phyloP scores from a whole-genome alignment of 2,113 vertebrate species.

The Casuarius casuarius region DNA sequence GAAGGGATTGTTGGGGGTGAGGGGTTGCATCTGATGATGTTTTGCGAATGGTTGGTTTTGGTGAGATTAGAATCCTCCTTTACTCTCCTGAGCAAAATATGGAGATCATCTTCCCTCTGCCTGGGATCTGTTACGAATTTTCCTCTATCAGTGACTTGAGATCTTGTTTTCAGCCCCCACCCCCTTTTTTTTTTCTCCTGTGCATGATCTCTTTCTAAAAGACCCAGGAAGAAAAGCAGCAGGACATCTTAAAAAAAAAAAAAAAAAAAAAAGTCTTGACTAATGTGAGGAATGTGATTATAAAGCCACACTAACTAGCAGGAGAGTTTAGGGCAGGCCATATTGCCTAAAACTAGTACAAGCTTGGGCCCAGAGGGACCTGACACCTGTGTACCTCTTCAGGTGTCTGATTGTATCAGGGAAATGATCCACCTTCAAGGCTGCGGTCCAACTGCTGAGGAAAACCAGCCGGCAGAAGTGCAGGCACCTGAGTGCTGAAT shows the following conservation, averaged over 20 bases:
- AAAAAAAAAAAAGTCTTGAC: too few relatives aligned
- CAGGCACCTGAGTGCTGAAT: conserved; percentile 41
- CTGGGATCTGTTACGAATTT: background rate
- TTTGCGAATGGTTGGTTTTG: background rate
- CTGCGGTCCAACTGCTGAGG: conserved; percentile 10
- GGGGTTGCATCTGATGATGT: rapidly evolving
- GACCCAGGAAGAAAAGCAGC: background rate
- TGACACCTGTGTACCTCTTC: conserved; percentile 19
- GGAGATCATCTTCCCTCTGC: background rate
- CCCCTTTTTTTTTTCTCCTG: background rate
- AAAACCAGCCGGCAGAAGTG: conserved; percentile 35
- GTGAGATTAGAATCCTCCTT: background rate
- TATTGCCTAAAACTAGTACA: background rate
- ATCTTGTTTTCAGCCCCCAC: background rate
- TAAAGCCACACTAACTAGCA: background rate
- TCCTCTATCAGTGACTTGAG: background rate
- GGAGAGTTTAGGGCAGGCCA: background rate
- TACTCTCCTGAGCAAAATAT: background rate
- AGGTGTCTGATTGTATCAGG: conserved; percentile 44
- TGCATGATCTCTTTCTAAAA: background rate
- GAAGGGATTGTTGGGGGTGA: background rate
- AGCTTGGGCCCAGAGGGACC: background rate
- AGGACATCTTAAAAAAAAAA: too few relatives aligned
- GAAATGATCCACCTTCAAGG: conserved; percentile 43
- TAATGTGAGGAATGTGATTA: background rate